Evolutionary conservation across 2,113 vertebrate species (phyloP).

Genomic region (Pseudopodoces humilis): DNA sequence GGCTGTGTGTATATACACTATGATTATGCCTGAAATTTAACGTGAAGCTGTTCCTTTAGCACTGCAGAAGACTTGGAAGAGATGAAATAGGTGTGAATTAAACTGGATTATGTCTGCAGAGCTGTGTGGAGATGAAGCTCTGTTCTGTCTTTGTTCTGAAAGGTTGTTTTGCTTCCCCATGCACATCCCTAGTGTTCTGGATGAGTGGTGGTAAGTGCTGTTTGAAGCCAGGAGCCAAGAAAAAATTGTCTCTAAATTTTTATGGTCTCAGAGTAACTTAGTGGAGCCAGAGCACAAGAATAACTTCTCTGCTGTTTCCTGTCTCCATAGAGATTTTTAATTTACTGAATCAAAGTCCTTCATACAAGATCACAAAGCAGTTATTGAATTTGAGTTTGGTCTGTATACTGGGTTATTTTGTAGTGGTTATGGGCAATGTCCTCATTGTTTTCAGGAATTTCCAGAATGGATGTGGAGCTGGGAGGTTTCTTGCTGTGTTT

Average conservation of each 20-base stretch:
- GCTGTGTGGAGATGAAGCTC: background rate
- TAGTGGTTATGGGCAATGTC: background rate
- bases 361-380: background rate
- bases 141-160: background rate
- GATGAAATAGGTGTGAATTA: background rate
- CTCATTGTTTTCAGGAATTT: background rate
- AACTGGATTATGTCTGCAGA: background rate
- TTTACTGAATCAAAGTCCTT: conserved; percentile 2
- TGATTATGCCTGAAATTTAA: background rate
- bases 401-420: background rate
- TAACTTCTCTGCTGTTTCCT: background rate
- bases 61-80: background rate
- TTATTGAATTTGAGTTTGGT: background rate
- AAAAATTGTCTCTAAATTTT: background rate
- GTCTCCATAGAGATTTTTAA: background rate
- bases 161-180: background rate
- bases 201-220: background rate
- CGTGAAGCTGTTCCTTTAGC: background rate
- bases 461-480: background rate
- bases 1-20: background rate
- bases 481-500: background rate
- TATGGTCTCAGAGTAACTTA: background rate
- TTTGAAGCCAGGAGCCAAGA: background rate
- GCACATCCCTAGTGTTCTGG: background rate
- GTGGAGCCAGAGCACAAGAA: background rate